Percentiles rank a stretch among this genome's conserved stretches.
phyloP scores from a whole-genome alignment of 2,113 vertebrate genomes.

The Trochalopteron elliotii region DNA sequence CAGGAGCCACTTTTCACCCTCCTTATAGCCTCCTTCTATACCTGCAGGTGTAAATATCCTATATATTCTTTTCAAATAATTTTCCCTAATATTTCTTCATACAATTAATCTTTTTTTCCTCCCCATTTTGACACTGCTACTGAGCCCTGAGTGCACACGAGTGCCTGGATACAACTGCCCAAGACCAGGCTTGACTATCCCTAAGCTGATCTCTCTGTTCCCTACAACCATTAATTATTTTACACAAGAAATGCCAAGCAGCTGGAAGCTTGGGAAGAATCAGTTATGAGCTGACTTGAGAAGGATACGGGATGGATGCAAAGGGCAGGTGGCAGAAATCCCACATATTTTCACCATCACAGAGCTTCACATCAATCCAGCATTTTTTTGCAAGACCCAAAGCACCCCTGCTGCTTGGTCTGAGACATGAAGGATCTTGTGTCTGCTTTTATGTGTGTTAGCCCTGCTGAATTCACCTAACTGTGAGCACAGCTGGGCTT shows the following conservation, averaged over 20 bases:
- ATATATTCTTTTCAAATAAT: background rate
- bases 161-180: background rate
- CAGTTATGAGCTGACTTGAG: constrained; percentile 9
- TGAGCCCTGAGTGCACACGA: fast-evolving
- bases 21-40: background rate
- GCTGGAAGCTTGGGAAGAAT: constrained; percentile 33
- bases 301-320: background rate
- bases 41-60: background rate
- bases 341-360: constrained; percentile 24
- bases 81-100: background rate
- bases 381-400: background rate
- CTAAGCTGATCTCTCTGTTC: background rate
- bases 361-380: constrained; percentile 4
- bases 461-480: constrained; percentile 20
- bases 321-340: constrained; percentile 50
- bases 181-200: background rate
- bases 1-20: background rate
- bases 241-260: constrained; percentile 42
- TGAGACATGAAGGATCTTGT: constrained; percentile 41
- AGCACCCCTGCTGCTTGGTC: constrained; percentile 38
- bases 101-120: background rate
- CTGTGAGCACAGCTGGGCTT: constrained; percentile 21
- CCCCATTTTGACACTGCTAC: background rate
- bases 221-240: constrained; percentile 47
- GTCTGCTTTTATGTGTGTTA: constrained; percentile 48